Percentiles rank a stretch among this genome's conserved stretches.
These are phyloP conservation scores for Circaetus gallicus DNA, from an alignment of 2,113 vertebrate genomes.

Conservation along the genomic window DNA sequence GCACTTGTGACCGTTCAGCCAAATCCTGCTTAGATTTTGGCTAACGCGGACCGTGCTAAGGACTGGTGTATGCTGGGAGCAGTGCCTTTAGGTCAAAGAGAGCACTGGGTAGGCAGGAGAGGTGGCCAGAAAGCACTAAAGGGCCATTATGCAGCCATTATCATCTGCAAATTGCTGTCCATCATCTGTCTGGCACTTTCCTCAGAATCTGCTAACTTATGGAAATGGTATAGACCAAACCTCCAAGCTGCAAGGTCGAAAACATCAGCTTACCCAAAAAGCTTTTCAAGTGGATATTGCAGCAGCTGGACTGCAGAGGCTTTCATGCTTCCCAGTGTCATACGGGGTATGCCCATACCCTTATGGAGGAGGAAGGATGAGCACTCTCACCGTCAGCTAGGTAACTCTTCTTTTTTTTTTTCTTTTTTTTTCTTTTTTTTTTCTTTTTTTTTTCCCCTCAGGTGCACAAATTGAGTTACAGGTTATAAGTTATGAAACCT, in stretches of 20 bases:
- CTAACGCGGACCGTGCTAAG: background rate
- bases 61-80: background rate
- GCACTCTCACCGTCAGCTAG: background rate
- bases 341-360: rapidly evolving
- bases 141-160: background rate
- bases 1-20: background rate
- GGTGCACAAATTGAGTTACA: background rate
- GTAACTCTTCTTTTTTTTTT: background rate
- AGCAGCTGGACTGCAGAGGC: background rate
- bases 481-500: background rate
- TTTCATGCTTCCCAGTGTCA: background rate
- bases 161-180: background rate
- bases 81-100: background rate
- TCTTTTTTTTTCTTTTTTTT: no score
- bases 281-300: background rate
- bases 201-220: background rate
- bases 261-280: background rate
- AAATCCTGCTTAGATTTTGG: background rate
- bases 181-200: background rate
- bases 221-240: background rate
- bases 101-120: background rate
- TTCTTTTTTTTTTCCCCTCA: rapidly evolving
- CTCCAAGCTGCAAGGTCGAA: background rate
- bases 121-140: background rate
- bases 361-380: background rate